phyloP scores from a whole-genome alignment of 2,113 vertebrate genomes.

The Phoenicopterus ruber region DNA sequence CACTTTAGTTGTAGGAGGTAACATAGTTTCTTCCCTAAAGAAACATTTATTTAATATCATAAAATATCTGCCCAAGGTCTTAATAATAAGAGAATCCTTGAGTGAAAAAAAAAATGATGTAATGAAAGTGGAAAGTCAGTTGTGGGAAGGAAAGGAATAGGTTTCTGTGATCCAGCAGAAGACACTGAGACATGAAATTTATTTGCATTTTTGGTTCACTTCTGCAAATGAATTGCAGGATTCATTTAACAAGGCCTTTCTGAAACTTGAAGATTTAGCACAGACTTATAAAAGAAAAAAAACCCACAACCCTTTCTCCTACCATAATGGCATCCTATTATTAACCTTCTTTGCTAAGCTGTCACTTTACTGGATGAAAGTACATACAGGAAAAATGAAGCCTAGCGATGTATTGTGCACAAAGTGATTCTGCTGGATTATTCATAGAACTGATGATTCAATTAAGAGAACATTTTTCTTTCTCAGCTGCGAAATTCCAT shows the following conservation, averaged over 20 bases:
- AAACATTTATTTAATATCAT: not conserved
- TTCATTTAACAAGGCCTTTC: not conserved
- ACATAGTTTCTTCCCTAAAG: not conserved
- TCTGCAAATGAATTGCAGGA: not conserved
- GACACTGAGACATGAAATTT: not conserved
- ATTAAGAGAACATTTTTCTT: slow-evolving; percentile 18
- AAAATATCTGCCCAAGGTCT: not conserved
- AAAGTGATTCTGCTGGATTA: not conserved
- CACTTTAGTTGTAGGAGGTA: not conserved
- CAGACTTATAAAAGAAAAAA: not conserved
- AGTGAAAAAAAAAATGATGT: not conserved
- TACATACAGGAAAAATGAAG: not conserved
- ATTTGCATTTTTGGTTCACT: not conserved
- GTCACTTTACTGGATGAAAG: not conserved
- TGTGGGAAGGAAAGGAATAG: not conserved
- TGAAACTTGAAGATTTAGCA: not conserved
- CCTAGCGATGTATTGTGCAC: not conserved
- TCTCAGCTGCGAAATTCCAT: slow-evolving; percentile 12
- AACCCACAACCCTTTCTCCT: not conserved
- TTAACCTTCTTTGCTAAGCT: not conserved
- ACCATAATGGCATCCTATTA: not conserved
- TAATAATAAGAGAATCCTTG: not conserved
- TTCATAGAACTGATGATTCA: slow-evolving; percentile 1
- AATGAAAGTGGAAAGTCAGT: not conserved
- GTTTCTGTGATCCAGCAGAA: not conserved